Base-by-base conservation (phyloP, 1,140 invertebrate species). In the Drosophila equinoxialis region DNA sequence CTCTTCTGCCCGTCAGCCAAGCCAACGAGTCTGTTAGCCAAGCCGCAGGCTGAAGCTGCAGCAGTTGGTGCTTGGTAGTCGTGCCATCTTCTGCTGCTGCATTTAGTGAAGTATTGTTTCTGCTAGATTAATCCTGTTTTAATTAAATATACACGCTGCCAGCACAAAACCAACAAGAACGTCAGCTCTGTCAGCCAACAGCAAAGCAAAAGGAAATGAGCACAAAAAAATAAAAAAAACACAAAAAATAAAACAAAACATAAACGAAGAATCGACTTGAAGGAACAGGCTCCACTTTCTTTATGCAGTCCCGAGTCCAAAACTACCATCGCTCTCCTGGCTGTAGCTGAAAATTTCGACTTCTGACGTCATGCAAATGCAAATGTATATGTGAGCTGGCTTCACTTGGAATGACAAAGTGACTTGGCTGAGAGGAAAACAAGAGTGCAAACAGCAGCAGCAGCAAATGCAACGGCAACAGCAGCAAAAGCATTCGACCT, bases 71-170 rank as follows among this genome's bases (percentile, higher is more conserved):
- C 45, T 17, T 39, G 57, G 57, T 61, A 48, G 64, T 42, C 39
- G 37, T 23, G 17, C 45, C 64, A 67, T 62, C 51, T 68, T 68
- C 67, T 62, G 67, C 48, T 68, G 58, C 59, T 90, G 84, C 85
- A 89, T 89, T 89, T 89, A 89, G 84, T 89, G 84, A 89, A 89
- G 84, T 89, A 89, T 89, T 89, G 84, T 89, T 89, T 89, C 85
- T 89, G 84, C 84, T 89, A 89, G 84, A 89, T 89, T 89, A 89
- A 89, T 89, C 85, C 85, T 74, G 84, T 89, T 89, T 89, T 89
- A 89, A 89, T 89, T 89, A 89, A 89, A 89, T 89, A 89, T 89
- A 89, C 84, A 84, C 85, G 85, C 84, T 87, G 84, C 77, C 80
- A 87, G 84, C 81, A 90, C 70, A 89, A 89, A 87, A 89, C 80